phyloP scores from a whole-genome alignment of 1,140 invertebrate genomes.

The Apocrypta bakeri region DNA sequence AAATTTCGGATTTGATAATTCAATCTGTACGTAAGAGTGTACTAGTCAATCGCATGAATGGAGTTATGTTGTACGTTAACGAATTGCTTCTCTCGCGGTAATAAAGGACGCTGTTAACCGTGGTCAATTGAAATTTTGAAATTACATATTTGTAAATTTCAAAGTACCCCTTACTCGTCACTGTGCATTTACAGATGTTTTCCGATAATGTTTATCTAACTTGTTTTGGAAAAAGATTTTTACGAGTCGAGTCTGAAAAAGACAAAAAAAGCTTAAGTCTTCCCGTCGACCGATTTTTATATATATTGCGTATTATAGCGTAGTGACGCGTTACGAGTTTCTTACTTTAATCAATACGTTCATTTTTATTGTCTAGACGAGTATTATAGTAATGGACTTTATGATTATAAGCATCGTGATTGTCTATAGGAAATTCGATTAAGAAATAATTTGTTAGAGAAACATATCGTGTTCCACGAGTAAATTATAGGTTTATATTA shows the following conservation, averaged over 20 bases:
- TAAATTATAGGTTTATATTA: constrained; percentile 41
- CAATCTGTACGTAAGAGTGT: not conserved
- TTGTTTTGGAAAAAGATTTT: constrained; percentile 41
- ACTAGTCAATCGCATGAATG: not conserved
- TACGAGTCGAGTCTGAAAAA: constrained; percentile 18
- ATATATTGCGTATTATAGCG: constrained; percentile 3
- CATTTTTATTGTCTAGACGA: constrained; percentile 31
- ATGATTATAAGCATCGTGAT: constrained; percentile 23
- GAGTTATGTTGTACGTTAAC: not conserved
- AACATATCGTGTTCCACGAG: constrained; percentile 1
- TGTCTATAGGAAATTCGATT: constrained; percentile 6
- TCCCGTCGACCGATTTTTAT: constrained; percentile 37
- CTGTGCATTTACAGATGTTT: constrained; percentile 23
- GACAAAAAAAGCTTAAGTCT: constrained; percentile 35
- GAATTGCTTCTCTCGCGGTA: not conserved
- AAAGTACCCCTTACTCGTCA: constrained; percentile 24
- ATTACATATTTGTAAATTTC: constrained; percentile 44
- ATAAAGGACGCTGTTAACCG: not conserved
- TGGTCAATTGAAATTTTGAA: constrained; percentile 27
- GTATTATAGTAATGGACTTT: constrained; percentile 39
- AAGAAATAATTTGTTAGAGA: constrained; percentile 37
- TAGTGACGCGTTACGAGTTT: constrained; percentile 20
- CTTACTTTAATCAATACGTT: constrained; percentile 24
- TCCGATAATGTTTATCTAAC: constrained; percentile 29
- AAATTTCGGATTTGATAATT: not conserved